phyloP scores from a whole-genome alignment of 2,797 vertebrate genomes.

The Falco peregrinus region DNA sequence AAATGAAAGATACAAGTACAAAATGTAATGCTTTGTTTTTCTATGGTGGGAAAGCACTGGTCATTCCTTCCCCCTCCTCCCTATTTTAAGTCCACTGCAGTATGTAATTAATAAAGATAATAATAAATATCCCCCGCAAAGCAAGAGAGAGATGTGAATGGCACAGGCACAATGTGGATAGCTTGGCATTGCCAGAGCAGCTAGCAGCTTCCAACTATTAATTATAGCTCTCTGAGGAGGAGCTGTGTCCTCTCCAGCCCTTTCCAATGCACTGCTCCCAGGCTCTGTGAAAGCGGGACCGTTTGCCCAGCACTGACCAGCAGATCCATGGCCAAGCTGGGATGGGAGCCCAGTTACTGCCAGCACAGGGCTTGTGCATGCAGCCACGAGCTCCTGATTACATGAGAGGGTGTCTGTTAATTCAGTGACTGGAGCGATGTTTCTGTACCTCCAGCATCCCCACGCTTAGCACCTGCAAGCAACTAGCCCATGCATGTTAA shows the following conservation, averaged over 20 bases:
- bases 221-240: not conserved
- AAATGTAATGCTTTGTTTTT: conserved; percentile 50
- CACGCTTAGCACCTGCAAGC: rapidly evolving
- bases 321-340: not conserved
- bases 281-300: rapidly evolving
- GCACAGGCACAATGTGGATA: not conserved
- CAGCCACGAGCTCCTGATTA: not conserved
- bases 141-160: not conserved
- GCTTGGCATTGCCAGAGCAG: not conserved
- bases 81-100: not conserved
- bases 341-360: not conserved
- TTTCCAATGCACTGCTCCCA: rapidly evolving
- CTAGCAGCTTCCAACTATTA: not conserved
- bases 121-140: not conserved
- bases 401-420: not conserved
- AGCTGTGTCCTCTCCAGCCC: not conserved
- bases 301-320: not conserved
- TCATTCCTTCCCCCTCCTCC: not conserved
- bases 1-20: conserved; percentile 61
- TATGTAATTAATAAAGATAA: not conserved
- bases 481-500: rapidly evolving
- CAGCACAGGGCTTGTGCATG: not conserved
- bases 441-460: not conserved
- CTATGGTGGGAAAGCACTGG: not conserved
- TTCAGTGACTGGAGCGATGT: rapidly evolving